Base-by-base conservation (phyloP, 1,140 invertebrate species). In the Drosophila simulans region DNA sequence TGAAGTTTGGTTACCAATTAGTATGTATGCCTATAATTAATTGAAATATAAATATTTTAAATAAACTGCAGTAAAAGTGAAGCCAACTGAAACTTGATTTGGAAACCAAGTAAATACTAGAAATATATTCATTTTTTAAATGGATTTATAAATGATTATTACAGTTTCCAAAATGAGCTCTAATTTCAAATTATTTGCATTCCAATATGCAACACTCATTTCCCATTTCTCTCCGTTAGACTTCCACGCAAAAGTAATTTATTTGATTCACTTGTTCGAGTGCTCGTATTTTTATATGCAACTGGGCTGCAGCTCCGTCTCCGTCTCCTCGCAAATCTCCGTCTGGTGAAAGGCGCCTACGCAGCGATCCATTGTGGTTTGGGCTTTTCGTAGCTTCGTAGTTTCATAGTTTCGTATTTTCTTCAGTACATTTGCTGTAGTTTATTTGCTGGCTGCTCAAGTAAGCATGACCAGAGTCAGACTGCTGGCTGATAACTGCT, bases 281-380 rank as follows among this genome's bases (percentile, higher is more conserved):
- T 46, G 45, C 22, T 22, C 20, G 37, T 46, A 35, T 65, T 77
- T 57, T 45, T 45, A 52, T 74, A 75, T 62, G 52, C 70, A 63
- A 57, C 65, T 75, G 35, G 60, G 51, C 7, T 62, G 52, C 70
- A 63, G 51, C 65, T 75, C 27, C 52, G 43, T 10, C 42, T 48
- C 27, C 27, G 1, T 31, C 27, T 31, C 31, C 56, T 27, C 25
- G 12, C n/a, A 27, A n/a, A 35, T 45, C 60, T 55, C 40, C 31
- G 56, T n/a, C 58, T 82, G 82, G 83, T 88, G 83, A 86, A 86
- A 86, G 83, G 83, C 83, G 65, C 55, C 77, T 85, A 85, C 84
- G 84, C 79, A 86, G 81, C 66, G 57, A 78, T 57, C 43, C 57
- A 39, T 45, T 66, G 59, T 51, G 25, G 11, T 17, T 17, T 15